A percentile compares a stretch with the other conserved stretches of the same genome.
phyloP scores from a whole-genome alignment of 23 tunicate genomes.

The Trididemnum nubilum region DNA sequence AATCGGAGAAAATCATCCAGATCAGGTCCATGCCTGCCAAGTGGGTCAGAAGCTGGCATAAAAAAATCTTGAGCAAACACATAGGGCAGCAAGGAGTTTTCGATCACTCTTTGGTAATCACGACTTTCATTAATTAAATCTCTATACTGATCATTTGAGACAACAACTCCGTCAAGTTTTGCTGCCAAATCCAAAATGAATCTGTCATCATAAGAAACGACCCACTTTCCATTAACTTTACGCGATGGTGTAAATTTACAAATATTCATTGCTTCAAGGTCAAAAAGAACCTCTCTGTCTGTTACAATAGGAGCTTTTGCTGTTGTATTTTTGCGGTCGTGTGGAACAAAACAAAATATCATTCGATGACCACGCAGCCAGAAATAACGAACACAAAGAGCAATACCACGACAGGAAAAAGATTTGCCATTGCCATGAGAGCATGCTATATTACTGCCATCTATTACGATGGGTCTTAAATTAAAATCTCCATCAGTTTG shows the following conservation, averaged over 20 bases:
- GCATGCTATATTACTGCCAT: slow-evolving; percentile 84
- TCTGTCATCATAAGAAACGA: slow-evolving; percentile 74
- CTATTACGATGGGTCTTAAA: slow-evolving; percentile 80
- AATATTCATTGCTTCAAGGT: slow-evolving; percentile 48
- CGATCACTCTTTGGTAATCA: slow-evolving; percentile 37
- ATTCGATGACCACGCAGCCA: slow-evolving; percentile 68
- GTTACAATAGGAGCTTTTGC: slow-evolving; percentile 55
- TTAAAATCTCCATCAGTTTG: slow-evolving; percentile 9
- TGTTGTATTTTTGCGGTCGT: slow-evolving; percentile 55
- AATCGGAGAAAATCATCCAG: slow-evolving; percentile 43
- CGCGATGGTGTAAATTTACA: slow-evolving; percentile 75
- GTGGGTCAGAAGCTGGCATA: slow-evolving; percentile 83
- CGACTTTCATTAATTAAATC: slow-evolving; percentile 40
- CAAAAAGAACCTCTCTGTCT: slow-evolving; percentile 38
- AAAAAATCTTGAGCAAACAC: slow-evolving; percentile 31
- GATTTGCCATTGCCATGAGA: slow-evolving; percentile 42
- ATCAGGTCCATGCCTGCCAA: slow-evolving; percentile 65
- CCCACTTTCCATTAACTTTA: slow-evolving; percentile 36
- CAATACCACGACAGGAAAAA: slow-evolving; percentile 87
- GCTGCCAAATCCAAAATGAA: slow-evolving; percentile 64
- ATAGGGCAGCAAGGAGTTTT: slow-evolving; percentile 38
- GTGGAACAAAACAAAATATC: slow-evolving; percentile 77
- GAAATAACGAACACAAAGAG: slow-evolving; percentile 75
- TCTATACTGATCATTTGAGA: slow-evolving; percentile 82
- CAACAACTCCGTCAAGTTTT: slow-evolving; percentile 60